phyloP scores from a whole-genome alignment of 2,797 vertebrate genomes.

The Nannoperca obscura region DNA sequence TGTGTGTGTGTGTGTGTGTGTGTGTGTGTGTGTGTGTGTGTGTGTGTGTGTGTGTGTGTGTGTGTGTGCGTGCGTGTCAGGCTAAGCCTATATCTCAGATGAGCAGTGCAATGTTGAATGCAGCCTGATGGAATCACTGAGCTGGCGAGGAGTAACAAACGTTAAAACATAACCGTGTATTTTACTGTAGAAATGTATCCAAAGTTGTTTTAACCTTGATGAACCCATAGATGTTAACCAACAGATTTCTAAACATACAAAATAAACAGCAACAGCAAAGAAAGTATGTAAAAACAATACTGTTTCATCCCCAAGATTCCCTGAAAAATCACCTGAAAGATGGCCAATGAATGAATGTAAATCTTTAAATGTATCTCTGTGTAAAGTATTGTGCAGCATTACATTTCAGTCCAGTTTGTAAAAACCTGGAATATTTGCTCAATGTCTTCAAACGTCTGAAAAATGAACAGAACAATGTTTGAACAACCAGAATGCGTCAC shows the following conservation, averaged over 20 bases:
- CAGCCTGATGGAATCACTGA: conserved; percentile 42
- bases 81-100: conserved; percentile 31
- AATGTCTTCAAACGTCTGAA: conserved; percentile 15
- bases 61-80: conserved; percentile 4
- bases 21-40: conserved; percentile 7
- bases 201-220: neutral
- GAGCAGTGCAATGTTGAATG: conserved; percentile 34
- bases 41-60: neutral
- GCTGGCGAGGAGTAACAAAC: neutral
- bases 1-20: conserved; percentile 10
- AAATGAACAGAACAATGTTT: conserved; percentile 17
- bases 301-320: conserved; percentile 37
- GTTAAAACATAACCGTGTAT: neutral
- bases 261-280: conserved; percentile 10
- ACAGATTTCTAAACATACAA: neutral
- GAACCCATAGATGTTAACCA: conserved; percentile 9
- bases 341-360: neutral
- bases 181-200: neutral
- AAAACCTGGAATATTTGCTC: conserved; percentile 11
- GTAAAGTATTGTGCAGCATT: conserved; percentile 56
- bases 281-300: conserved; percentile 15
- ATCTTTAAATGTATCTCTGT: conserved; percentile 4
- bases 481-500: conserved; percentile 23
- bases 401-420: conserved; percentile 24
- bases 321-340: conserved; percentile 22